A percentile compares a stretch with the other conserved stretches of the same genome.
phyloP scores from a whole-genome alignment of 2,888 invertebrate species.

The Tinea semifulvella region DNA sequence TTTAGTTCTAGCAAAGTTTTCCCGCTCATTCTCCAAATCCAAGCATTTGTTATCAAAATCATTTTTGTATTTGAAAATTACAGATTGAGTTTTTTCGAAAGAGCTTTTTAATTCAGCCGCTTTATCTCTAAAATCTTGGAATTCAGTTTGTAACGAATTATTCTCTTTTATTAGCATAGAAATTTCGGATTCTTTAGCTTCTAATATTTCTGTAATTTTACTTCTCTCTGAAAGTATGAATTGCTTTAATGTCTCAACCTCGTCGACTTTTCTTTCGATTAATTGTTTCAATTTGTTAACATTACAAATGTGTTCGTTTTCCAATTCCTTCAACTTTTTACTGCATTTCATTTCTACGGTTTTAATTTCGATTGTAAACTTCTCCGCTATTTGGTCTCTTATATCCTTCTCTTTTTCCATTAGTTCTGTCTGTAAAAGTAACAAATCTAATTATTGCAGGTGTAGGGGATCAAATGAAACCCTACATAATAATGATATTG shows the following conservation, averaged over 20 bases:
- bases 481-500: too few species aligned
- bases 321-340: conserved; percentile 54
- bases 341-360: conserved; percentile 63
- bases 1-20: conserved; percentile 39
- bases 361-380: conserved; percentile 70
- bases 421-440: conserved; percentile 53
- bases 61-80: conserved; percentile 26
- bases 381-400: conserved; percentile 73
- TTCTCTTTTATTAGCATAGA: conserved; percentile 53
- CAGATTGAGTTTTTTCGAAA: conserved; percentile 39
- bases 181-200: conserved; percentile 60
- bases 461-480: too few species aligned
- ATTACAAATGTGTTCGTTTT: conserved; percentile 53
- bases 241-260: conserved; percentile 59
- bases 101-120: conserved; percentile 33
- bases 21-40: conserved; percentile 44
- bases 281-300: conserved; percentile 55
- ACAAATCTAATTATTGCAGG: conserved; percentile 13
- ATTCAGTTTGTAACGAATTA: conserved; percentile 42
- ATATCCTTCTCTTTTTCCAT: conserved; percentile 67
- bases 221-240: conserved; percentile 59
- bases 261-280: conserved; percentile 59
- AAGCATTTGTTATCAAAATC: conserved; percentile 29
- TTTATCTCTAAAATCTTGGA: conserved; percentile 42
- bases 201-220: conserved; percentile 58